Conservation (phyloP, 2,888 invertebrate species). For the Sepiola atlantica region DNA sequence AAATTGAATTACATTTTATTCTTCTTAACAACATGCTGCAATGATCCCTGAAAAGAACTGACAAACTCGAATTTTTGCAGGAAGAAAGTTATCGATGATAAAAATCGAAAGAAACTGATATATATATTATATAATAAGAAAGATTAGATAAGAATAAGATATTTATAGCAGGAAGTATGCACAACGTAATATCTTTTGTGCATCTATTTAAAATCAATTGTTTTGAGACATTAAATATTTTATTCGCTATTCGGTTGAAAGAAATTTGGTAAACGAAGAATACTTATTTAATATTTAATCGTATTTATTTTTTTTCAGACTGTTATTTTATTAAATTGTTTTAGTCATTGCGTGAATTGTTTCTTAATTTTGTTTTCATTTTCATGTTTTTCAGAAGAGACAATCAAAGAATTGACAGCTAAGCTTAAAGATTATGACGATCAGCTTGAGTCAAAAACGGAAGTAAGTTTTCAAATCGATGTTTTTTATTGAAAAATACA, state of each 20-base stretch:
- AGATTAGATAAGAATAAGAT: not conserved
- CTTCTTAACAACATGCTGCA: no score
- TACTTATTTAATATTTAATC: not conserved
- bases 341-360: not conserved
- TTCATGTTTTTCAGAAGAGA: slow-evolving; percentile 73
- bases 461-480: slow-evolving; percentile 63
- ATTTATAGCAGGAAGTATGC: not conserved
- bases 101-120: no score
- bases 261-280: not conserved
- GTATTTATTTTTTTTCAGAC: not conserved
- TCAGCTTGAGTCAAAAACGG: slow-evolving; percentile 74
- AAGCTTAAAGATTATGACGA: slow-evolving; percentile 76
- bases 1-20: no score
- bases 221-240: not conserved
- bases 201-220: not conserved
- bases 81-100: no score
- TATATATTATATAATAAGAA: no score
- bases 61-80: no score
- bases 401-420: slow-evolving; percentile 77
- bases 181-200: not conserved
- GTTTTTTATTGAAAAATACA: no score
- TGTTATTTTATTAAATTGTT: not conserved
- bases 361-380: slow-evolving; percentile 41
- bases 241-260: not conserved
- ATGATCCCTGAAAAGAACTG: no score